A percentile compares a stretch with the other conserved stretches of the same genome.
These are phyloP conservation scores for Stercorarius parasiticus DNA, from an alignment of 2,113 vertebrate species.

Conservation along the genomic window DNA sequence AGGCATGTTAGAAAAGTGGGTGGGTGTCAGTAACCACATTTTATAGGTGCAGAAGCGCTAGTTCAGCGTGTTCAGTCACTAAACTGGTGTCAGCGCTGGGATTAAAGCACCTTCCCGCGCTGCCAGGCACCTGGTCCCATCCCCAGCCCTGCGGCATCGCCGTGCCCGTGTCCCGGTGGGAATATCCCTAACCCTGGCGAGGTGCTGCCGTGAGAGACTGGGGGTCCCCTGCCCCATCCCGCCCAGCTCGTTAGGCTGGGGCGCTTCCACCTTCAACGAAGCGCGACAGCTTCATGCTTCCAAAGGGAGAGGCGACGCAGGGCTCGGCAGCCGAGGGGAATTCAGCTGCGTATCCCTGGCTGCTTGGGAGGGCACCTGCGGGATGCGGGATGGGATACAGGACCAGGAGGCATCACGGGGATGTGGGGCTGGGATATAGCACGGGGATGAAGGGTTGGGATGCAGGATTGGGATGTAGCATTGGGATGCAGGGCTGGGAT, in stretches of 20 bases:
- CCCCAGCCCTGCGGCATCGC: background rate
- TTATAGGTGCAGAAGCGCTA: background rate
- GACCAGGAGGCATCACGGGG: background rate
- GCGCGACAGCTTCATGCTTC: background rate
- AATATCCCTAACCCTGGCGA: background rate
- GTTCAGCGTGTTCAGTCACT: background rate
- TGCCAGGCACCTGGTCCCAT: background rate
- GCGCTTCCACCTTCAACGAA: accelerated
- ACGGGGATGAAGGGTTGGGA: accelerated
- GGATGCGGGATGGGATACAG: background rate
- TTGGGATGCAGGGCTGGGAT: background rate
- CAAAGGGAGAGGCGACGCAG: background rate
- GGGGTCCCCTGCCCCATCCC: background rate
- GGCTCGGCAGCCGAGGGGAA: background rate
- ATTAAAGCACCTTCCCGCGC: background rate
- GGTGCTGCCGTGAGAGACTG: background rate
- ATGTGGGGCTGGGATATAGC: background rate
- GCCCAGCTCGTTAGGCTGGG: background rate
- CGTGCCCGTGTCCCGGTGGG: accelerated
- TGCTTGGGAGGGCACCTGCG: background rate
- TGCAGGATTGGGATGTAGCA: background rate
- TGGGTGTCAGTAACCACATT: background rate
- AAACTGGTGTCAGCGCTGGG: background rate
- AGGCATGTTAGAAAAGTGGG: background rate
- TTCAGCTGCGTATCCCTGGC: background rate